These are phyloP conservation scores for Strix uralensis DNA, from an alignment of 2,113 vertebrate genomes.

Conservation along the genomic window DNA sequence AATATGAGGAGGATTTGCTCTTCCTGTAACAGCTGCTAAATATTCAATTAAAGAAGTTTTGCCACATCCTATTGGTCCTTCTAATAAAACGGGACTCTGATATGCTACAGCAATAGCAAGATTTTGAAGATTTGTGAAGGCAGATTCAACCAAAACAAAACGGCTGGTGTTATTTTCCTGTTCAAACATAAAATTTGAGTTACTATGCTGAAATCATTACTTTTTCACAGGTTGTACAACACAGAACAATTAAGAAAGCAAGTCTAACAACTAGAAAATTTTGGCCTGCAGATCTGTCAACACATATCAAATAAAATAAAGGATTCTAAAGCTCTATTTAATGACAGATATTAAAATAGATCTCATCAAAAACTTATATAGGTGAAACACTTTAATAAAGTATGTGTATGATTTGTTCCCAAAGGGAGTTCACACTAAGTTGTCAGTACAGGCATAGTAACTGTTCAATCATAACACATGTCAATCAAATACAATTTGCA, in stretches of 20 bases:
- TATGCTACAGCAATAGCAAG: slow-evolving; percentile 89
- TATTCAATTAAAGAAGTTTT: slow-evolving; percentile 92
- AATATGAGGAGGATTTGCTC: slow-evolving; percentile 83
- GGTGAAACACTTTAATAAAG: not conserved
- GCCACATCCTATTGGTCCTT: slow-evolving; percentile 95
- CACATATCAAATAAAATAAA: not conserved
- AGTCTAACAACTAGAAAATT: not conserved
- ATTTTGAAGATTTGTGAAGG: slow-evolving; percentile 86
- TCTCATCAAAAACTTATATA: not conserved
- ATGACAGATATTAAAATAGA: not conserved
- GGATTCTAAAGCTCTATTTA: not conserved
- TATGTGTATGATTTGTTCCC: not conserved
- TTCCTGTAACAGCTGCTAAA: slow-evolving; percentile 87
- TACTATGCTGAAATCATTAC: not conserved
- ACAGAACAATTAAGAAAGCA: not conserved
- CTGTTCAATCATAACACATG: not conserved
- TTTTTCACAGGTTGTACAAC: not conserved
- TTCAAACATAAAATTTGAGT: not conserved
- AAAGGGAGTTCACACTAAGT: not conserved
- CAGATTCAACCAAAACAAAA: slow-evolving; percentile 89
- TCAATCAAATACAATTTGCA: not conserved
- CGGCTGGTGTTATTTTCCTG: slow-evolving; percentile 36
- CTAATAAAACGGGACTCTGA: slow-evolving; percentile 89
- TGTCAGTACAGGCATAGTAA: not conserved
- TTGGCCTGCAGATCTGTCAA: not conserved